Conservation (phyloP, 2,888 invertebrate genomes). For the Reticulitermes lucifugus region DNA sequence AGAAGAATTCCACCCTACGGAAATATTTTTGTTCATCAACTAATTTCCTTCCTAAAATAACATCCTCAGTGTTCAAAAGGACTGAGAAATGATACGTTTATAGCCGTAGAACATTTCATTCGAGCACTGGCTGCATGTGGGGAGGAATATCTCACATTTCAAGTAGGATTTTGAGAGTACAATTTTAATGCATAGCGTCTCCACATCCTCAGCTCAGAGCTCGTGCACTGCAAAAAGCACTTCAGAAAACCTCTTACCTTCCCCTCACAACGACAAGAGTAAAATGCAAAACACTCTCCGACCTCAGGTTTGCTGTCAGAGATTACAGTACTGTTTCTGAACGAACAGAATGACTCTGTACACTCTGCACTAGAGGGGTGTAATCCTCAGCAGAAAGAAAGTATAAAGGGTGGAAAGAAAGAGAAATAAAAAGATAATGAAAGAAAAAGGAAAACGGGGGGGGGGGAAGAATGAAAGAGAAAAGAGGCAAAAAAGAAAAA, state of each 20-base stretch:
- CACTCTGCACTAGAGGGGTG: too few species aligned
- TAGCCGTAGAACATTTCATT: too few species aligned
- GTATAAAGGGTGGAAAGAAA: neutral
- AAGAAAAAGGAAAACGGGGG: neutral
- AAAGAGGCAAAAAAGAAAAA: too few species aligned
- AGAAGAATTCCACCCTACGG: too few species aligned
- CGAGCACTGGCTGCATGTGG: too few species aligned
- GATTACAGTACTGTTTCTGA: neutral
- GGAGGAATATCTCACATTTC: neutral
- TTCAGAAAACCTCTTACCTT: neutral
- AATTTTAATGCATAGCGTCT: neutral
- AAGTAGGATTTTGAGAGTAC: neutral
- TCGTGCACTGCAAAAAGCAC: neutral
- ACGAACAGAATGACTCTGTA: too few species aligned
- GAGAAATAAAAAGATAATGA: neutral
- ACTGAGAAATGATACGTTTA: too few species aligned
- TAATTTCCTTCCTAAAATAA: too few species aligned
- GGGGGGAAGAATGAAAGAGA: too few species aligned
- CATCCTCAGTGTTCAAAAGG: too few species aligned
- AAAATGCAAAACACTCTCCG: neutral
- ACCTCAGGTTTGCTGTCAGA: neutral
- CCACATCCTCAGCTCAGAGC: neutral
- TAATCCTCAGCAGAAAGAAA: too few species aligned
- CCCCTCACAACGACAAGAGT: neutral
- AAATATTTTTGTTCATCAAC: too few species aligned